Base-by-base conservation (phyloP, 1,140 invertebrate genomes). In the Lordiphosa collinella region DNA sequence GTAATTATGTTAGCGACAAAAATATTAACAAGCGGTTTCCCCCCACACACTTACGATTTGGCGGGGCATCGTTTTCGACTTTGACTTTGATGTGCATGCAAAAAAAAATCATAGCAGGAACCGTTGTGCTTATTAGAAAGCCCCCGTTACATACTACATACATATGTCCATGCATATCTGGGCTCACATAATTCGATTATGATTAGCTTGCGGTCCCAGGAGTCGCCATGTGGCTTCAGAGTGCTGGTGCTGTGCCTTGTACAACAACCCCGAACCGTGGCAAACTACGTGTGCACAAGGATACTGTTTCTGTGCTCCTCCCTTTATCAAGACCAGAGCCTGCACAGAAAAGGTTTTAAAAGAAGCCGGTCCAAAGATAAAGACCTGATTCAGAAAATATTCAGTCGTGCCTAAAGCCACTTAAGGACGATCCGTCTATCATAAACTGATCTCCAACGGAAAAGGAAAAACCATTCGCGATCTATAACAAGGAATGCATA, bases 1-100 rank as follows among this genome's bases (percentile, higher is more conserved):
- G 50, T 67, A 65, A 72, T 73, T 74, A 51, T 58, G 57, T 43
- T 60, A 60, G 35, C 66, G 66, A 56, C 67, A 70, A 66, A 70
- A 67, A 61, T 61, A 67, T 70, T 70, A 70, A 40, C 41, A 66
- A 52, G 35, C 25, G 22, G 22, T 40, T 40, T 52, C 37, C 36
- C 37, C 18, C 18, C 18, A 22, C 47, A 49, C 41, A 44, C 29
- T 44, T 44, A 12, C 41, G 22, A 18, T 8, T 40, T 40, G 37
- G 37, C 9, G 35, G 35, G 8, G 14, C 37, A 14, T 18, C 37
- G 14, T 41, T 41, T 22, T 31, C 22, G 41, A 31, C 41, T 44
- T 44, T 44, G 41, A 44, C 41, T 44, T 44, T 44, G 41, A 44
- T 44, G 41, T 44, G 41, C 38, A 41, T 18, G 16, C 16, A 41